Evolutionary conservation across 2,888 invertebrate genomes (phyloP).

Genomic region (Catonia carolina): DNA sequence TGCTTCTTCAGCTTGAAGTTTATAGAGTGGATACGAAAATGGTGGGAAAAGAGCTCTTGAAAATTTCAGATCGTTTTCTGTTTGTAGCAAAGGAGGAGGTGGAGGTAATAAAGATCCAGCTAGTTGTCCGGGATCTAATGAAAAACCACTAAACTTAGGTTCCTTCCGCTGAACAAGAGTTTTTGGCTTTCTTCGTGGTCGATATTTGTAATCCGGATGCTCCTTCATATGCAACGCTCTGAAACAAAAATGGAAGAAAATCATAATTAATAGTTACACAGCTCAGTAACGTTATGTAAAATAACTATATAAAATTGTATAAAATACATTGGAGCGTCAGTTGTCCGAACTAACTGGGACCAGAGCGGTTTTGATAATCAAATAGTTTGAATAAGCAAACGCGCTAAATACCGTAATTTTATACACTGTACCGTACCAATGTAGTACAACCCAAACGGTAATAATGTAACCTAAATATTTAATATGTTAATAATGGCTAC

Average conservation of each 20-base stretch:
- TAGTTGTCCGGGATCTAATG: constrained; percentile 37
- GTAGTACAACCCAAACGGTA: too few species aligned
- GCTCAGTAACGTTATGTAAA: constrained; percentile 1
- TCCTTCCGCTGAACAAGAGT: constrained; percentile 69
- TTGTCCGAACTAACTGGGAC: too few species aligned
- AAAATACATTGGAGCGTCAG: too few species aligned
- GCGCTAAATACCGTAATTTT: too few species aligned
- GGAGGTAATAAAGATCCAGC: constrained; percentile 49
- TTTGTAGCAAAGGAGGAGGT: constrained; percentile 39
- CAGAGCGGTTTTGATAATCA: too few species aligned
- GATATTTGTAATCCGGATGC: constrained; percentile 87
- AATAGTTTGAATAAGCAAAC: too few species aligned
- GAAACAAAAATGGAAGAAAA: too few species aligned
- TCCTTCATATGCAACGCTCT: constrained; percentile 91
- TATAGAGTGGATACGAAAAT: constrained; percentile 61
- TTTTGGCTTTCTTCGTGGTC: constrained; percentile 80
- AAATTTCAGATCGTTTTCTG: constrained; percentile 56
- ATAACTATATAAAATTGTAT: not conserved
- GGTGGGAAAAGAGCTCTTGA: constrained; percentile 62
- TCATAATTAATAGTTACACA: too few species aligned
- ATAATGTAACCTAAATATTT: too few species aligned
- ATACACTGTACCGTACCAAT: too few species aligned
- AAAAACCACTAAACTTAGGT: constrained; percentile 46
- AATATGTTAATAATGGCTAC: too few species aligned
- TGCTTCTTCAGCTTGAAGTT: constrained; percentile 42